Conservation (phyloP, 2,113 vertebrate species). For the Pterocles orientalis region DNA sequence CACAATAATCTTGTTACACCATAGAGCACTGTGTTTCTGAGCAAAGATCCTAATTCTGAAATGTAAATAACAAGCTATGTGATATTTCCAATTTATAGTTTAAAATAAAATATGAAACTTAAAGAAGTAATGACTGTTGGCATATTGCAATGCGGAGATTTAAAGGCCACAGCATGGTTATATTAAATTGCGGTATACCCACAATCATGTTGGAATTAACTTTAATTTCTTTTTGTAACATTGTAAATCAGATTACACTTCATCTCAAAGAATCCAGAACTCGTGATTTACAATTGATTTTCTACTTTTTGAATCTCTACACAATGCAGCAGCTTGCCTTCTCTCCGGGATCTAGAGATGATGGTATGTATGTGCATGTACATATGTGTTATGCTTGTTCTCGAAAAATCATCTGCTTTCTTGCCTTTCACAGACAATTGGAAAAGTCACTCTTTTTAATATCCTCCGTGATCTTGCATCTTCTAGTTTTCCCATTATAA, state of each 20-base stretch:
- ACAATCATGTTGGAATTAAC: constrained; percentile 50
- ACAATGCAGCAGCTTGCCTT: constrained; percentile 48
- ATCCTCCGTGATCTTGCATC: background rate
- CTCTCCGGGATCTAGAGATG: background rate
- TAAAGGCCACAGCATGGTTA: constrained; percentile 70
- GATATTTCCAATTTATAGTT: constrained; percentile 65
- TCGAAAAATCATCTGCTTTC: background rate
- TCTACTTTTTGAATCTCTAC: background rate
- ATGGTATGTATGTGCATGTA: background rate
- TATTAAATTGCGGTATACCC: constrained; percentile 50
- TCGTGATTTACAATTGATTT: constrained; percentile 39
- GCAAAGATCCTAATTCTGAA: constrained; percentile 34
- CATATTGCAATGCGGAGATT: constrained; percentile 44
- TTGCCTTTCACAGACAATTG: background rate
- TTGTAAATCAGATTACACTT: constrained; percentile 51
- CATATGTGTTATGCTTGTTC: background rate
- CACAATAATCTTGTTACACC: constrained; percentile 36
- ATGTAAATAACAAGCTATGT: constrained; percentile 71
- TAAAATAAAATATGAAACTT: constrained; percentile 66
- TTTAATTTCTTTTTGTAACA: constrained; percentile 59
- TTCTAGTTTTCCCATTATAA: background rate
- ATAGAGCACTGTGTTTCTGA: constrained; percentile 12
- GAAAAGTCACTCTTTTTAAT: background rate
- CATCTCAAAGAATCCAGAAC: constrained; percentile 24
- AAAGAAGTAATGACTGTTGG: constrained; percentile 46